A percentile compares a stretch with the other conserved stretches of the same genome.
phyloP scores from a whole-genome alignment of 1,140 invertebrate species.

The Drosophila prosaltans region DNA sequence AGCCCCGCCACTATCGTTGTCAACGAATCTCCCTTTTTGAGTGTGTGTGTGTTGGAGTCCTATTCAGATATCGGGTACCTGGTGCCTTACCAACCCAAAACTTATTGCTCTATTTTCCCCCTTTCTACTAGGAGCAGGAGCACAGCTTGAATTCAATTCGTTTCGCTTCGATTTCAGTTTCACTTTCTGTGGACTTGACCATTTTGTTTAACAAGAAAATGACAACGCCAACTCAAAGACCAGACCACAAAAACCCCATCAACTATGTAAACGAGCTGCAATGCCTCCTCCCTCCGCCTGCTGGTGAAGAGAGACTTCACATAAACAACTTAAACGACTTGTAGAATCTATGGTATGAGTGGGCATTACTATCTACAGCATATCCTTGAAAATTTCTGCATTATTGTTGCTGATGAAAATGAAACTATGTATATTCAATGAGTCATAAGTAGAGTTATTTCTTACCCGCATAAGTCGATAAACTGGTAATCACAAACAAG shows the following conservation, averaged over 20 bases:
- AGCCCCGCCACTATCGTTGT: conserved; percentile 48
- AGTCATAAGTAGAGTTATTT: conserved; percentile 1
- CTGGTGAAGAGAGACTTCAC: background rate
- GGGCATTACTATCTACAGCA: conserved; percentile 22
- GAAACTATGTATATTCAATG: conserved; percentile 21
- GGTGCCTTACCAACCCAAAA: conserved; percentile 54
- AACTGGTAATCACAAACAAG: conserved; percentile 55
- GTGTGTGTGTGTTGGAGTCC: background rate
- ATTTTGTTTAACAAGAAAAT: conserved; percentile 72
- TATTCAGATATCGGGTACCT: conserved; percentile 13
- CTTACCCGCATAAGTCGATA: conserved; percentile 32
- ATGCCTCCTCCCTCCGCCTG: background rate
- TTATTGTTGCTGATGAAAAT: conserved; percentile 48
- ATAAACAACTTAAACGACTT: conserved; percentile 71
- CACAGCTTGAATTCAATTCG: conserved; percentile 22
- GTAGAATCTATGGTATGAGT: conserved; percentile 24
- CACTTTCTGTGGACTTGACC: conserved; percentile 69
- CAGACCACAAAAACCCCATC: conserved; percentile 39
- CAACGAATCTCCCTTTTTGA: conserved; percentile 48
- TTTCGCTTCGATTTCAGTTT: conserved; percentile 75
- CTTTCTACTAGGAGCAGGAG: background rate
- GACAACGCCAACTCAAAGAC: conserved; percentile 25
- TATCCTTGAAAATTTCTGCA: conserved; percentile 42
- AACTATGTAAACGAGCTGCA: conserved; percentile 64
- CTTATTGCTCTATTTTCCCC: conserved; percentile 77